Conservation (phyloP, 1,140 invertebrate species). For the Hormaphis cornu region DNA sequence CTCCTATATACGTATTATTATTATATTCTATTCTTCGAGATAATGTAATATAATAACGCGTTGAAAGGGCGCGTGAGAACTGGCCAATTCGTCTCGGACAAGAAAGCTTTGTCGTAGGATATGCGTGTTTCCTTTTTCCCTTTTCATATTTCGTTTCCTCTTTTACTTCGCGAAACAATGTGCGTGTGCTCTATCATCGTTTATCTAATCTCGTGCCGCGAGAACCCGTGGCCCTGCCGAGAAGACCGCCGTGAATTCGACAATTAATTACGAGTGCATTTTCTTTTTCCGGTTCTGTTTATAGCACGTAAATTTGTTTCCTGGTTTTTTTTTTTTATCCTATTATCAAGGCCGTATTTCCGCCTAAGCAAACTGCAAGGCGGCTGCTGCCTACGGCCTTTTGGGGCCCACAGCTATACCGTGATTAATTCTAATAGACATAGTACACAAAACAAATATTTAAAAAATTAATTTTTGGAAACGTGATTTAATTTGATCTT, state of each 20-base stretch:
- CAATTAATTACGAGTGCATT: neutral
- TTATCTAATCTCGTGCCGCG: neutral
- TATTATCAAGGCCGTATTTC: neutral
- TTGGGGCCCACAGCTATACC: no score
- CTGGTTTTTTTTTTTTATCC: neutral
- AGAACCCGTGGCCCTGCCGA: neutral
- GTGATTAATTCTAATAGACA: no score
- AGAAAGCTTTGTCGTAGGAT: conserved; percentile 13
- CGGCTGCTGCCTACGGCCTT: no score
- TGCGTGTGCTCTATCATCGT: conserved; percentile 22
- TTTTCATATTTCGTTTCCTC: conserved; percentile 25
- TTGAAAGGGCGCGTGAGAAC: conserved; percentile 5
- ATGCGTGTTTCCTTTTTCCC: conserved; percentile 28
- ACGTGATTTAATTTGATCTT: no score
- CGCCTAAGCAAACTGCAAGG: neutral
- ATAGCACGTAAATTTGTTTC: neutral
- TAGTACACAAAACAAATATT: no score
- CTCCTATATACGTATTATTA: neutral
- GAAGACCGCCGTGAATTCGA: conserved; percentile 8
- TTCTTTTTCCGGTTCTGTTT: neutral
- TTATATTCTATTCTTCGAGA: neutral
- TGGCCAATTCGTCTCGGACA: conserved; percentile 12
- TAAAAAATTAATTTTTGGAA: no score
- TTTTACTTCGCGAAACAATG: conserved; percentile 3
- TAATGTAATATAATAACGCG: neutral